Evolutionary conservation across 2,797 vertebrate species (phyloP), one percentile per base, ranked within the genome.

Genomic region (Loriculus beryllinus): DNA sequence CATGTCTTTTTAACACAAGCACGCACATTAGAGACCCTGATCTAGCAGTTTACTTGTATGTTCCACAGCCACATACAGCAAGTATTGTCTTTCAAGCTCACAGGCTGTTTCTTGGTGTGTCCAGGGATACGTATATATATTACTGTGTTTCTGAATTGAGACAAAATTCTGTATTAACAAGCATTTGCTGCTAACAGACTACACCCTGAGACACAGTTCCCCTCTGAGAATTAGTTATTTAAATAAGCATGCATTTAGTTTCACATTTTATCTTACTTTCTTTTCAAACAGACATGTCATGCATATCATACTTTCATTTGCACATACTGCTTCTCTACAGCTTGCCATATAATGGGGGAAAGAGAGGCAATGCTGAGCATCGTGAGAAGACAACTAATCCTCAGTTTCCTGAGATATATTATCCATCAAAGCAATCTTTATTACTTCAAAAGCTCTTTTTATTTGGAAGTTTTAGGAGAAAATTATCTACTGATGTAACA

Each of bases 101-200:
- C 1, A 2, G 14, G 42, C 23, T 91, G 63, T 42, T 40, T 18
- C 45, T 3, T 4, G 2, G 8, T 20, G 8, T 7, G 3, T 9
- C 49, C 18, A 31, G 71, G 37, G 39, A 59, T 9, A 72, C 68
- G 60, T 43, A 45, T 6, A 10, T 6, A 8, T 8, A 22, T 7
- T 31, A 22, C 6, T 11, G 19, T 5, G 4, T 9, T 65, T 84
- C 64, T 59, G 51, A 89, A 52, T n/a, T 10, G 29, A 54, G n/a
- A 87, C 14, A 54, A 75, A 62, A 31, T 39, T 39, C 72, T 6
- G 1, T 29, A 62, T 28, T 42, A 35, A 79, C 1, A 7, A 48
- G 23, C 9, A 37, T 6, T n/a, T n/a, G 26, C 28, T 0, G 1
- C 26, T 56, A 60, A 63, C 15, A 88, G n/a, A 42, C 3, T 40